phyloP scores from a whole-genome alignment of 1,140 invertebrate genomes.

The Drosophila orosa region DNA sequence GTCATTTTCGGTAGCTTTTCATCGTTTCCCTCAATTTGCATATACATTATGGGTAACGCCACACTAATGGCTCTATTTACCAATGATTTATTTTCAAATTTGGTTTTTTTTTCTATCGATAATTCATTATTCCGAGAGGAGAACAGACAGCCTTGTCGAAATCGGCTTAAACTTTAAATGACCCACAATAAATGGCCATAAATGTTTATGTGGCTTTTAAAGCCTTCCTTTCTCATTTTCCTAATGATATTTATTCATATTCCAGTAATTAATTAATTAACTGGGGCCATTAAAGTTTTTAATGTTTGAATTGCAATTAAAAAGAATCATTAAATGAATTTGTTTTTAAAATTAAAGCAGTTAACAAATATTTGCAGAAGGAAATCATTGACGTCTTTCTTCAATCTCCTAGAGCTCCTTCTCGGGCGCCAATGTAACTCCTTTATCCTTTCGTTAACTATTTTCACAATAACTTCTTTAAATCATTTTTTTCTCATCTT shows the following conservation, averaged over 20 bases:
- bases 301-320: neutral
- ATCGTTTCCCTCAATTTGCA: slow-evolving; percentile 33
- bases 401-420: too few relatives aligned
- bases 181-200: slow-evolving; percentile 14
- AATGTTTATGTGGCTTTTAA: neutral
- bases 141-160: slow-evolving; percentile 4
- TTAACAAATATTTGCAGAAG: neutral
- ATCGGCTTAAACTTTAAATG: slow-evolving; percentile 1
- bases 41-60: slow-evolving; percentile 15
- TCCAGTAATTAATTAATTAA: slow-evolving; percentile 10
- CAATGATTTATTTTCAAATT: slow-evolving; percentile 11
- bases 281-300: neutral
- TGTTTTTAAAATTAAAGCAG: neutral
- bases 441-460: neutral
- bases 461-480: neutral
- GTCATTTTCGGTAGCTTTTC: slow-evolving; percentile 44
- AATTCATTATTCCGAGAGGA: slow-evolving; percentile 5
- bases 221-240: slow-evolving; percentile 1
- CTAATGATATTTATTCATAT: slow-evolving; percentile 17
- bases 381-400: too few relatives aligned
- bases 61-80: slow-evolving; percentile 38
- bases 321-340: neutral
- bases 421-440: neutral
- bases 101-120: neutral
- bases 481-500: neutral